A percentile compares a stretch with the other conserved stretches of the same genome.
Evolutionary conservation across 2,797 vertebrate genomes (phyloP).

Genomic region (Spheniscus humboldti): DNA sequence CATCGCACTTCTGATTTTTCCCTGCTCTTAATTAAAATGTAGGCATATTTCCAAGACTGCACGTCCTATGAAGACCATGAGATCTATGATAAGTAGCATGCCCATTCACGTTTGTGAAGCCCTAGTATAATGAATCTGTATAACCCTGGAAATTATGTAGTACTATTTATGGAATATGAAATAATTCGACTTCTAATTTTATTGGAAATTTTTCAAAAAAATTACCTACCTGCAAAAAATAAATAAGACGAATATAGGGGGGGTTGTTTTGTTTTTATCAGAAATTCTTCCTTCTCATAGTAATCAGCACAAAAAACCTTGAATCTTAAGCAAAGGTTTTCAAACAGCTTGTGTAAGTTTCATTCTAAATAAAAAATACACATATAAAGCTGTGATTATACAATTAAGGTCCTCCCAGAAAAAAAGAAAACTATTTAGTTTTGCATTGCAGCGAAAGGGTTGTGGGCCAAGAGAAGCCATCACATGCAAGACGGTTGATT

Average conservation of each 20-base stretch:
- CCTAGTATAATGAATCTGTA: neutral
- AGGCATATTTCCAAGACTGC: neutral
- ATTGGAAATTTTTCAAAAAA: neutral
- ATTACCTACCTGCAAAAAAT: neutral
- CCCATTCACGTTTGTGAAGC: neutral
- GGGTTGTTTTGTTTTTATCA: neutral
- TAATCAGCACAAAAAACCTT: neutral
- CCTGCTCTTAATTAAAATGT: neutral
- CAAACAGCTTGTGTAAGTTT: neutral
- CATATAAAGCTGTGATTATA: neutral
- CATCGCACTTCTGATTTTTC: neutral
- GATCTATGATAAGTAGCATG: neutral
- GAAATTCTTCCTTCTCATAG: neutral
- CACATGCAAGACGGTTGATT: neutral
- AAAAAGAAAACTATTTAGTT: neutral
- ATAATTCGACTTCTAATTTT: neutral
- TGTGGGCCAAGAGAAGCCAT: neutral
- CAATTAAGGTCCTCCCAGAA: neutral
- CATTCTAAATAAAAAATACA: neutral
- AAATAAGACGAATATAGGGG: too few species aligned
- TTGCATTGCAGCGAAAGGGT: neutral
- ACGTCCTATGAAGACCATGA: neutral
- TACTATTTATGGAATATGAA: neutral
- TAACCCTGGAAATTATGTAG: neutral
- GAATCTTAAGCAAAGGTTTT: neutral